phyloP scores from a whole-genome alignment of 2,797 vertebrate species.

The Crenichthys baileyi region DNA sequence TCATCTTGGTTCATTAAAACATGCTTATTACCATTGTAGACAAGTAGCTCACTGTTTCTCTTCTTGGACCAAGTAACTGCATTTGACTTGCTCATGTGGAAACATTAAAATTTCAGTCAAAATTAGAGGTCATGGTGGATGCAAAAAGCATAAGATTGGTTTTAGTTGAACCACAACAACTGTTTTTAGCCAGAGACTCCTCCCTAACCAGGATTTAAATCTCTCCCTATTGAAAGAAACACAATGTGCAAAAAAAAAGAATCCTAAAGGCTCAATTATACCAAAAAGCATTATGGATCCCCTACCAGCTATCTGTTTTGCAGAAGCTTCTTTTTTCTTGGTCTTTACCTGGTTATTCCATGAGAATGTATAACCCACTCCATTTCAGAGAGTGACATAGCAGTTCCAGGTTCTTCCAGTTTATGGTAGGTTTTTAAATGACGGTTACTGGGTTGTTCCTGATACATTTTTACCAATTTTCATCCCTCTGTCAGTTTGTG shows the following conservation, averaged over 20 bases:
- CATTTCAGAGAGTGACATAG: too few species aligned
- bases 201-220: not conserved
- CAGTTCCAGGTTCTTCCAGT: too few species aligned
- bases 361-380: too few species aligned
- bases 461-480: too few species aligned
- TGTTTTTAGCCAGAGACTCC: not conserved
- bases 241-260: not conserved
- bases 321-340: not conserved
- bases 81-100: too few species aligned
- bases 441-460: too few species aligned
- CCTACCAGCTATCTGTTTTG: not conserved
- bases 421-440: too few species aligned
- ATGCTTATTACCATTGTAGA: not conserved
- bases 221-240: not conserved
- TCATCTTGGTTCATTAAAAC: not conserved
- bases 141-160: too few species aligned
- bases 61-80: not conserved
- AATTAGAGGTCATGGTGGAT: not conserved
- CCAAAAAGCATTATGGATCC: not conserved
- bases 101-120: not conserved
- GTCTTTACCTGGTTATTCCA: not conserved
- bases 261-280: not conserved
- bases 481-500: not conserved
- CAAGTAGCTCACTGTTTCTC: not conserved
- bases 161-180: not conserved